phyloP scores from a whole-genome alignment of 2,888 invertebrate genomes.

The Elmis aenea region DNA sequence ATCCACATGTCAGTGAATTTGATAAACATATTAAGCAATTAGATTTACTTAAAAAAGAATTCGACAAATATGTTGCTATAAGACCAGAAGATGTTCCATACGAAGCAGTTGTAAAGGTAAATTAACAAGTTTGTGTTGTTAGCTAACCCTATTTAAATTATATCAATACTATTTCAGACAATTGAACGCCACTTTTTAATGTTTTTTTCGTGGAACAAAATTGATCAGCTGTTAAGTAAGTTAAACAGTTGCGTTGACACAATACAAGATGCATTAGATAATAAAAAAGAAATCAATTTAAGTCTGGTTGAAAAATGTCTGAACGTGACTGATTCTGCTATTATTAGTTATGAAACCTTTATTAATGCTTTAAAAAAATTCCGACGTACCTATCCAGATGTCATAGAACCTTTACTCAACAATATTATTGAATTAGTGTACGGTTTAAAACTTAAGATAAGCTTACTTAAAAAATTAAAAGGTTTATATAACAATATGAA shows the following conservation, averaged over 20 bases:
- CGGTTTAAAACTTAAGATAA: slow-evolving; percentile 56
- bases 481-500: slow-evolving; percentile 32
- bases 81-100: slow-evolving; percentile 53
- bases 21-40: too few species aligned
- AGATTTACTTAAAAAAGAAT: too few species aligned
- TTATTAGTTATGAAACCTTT: slow-evolving; percentile 46
- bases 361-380: slow-evolving; percentile 53
- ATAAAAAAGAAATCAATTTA: slow-evolving; percentile 12
- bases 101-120: slow-evolving; percentile 52
- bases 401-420: slow-evolving; percentile 66
- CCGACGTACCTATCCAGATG: slow-evolving; percentile 69
- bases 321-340: slow-evolving; percentile 9
- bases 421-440: slow-evolving; percentile 64
- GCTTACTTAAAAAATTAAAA: slow-evolving; percentile 50
- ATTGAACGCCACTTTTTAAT: slow-evolving; percentile 24
- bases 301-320: slow-evolving; percentile 8
- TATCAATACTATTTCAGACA: slow-evolving; percentile 16
- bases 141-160: neutral
- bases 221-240: slow-evolving; percentile 17
- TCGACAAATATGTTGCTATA: slow-evolving; percentile 53
- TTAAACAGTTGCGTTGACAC: slow-evolving; percentile 37
- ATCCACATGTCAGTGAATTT: too few species aligned
- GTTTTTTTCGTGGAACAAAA: slow-evolving; percentile 21
- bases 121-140: neutral
- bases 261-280: slow-evolving; percentile 42